These are phyloP conservation scores for Volucella zonaria DNA, from an alignment of 2,888 invertebrate species.

Conservation along the genomic window DNA sequence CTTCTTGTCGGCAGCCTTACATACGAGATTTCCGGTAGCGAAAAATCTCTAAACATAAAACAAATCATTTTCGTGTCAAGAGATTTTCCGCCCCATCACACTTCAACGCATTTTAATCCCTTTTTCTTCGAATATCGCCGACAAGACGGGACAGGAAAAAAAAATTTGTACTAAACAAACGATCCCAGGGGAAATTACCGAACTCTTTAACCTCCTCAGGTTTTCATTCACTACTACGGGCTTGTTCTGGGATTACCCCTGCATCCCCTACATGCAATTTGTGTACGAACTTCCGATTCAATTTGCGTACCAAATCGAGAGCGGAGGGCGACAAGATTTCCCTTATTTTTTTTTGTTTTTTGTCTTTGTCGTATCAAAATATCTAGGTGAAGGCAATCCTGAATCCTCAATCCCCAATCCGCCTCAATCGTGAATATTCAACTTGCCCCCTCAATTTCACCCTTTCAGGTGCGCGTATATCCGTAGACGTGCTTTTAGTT, in stretches of 20 bases:
- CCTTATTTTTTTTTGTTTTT: constrained; percentile 15
- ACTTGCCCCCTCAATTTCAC: constrained; percentile 20
- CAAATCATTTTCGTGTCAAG: constrained; percentile 70
- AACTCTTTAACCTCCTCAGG: constrained; percentile 47
- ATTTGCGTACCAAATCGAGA: constrained; percentile 65
- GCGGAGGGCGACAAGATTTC: constrained; percentile 12
- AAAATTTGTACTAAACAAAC: constrained; percentile 59
- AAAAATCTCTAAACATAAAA: constrained; percentile 50
- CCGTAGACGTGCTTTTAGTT: neutral
- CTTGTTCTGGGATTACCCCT: neutral
- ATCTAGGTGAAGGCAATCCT: constrained; percentile 41
- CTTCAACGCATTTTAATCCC: constrained; percentile 69
- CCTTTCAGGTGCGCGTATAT: constrained; percentile 8
- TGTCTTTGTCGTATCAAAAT: constrained; percentile 3
- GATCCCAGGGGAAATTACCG: constrained; percentile 69
- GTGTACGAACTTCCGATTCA: constrained; percentile 51
- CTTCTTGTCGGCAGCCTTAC: constrained; percentile 12
- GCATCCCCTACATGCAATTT: constrained; percentile 57
- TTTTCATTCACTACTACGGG: no score
- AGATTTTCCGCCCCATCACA: constrained; percentile 60
- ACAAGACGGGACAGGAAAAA: neutral
- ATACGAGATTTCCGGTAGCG: neutral
- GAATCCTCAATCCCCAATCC: constrained; percentile 43
- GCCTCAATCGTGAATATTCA: constrained; percentile 2
- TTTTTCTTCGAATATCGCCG: constrained; percentile 24